Evolutionary conservation across 2,797 vertebrate species (phyloP).

Genomic region (Chelmon rostratus): DNA sequence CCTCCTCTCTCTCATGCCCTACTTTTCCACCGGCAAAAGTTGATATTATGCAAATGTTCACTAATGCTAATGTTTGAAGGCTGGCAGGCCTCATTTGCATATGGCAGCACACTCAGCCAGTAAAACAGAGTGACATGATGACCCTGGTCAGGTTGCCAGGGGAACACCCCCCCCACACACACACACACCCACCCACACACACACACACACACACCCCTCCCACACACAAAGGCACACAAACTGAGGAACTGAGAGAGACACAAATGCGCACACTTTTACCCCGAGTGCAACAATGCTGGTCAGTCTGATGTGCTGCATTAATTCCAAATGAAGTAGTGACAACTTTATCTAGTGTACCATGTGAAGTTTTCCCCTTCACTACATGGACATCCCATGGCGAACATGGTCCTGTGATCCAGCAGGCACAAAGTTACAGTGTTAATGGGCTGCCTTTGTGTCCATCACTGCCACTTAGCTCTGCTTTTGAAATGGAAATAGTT

Average conservation of each 20-base stretch:
- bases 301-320: slow-evolving; percentile 33
- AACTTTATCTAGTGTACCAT: slow-evolving; percentile 44
- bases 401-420: slow-evolving; percentile 43
- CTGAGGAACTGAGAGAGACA: neutral
- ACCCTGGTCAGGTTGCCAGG: slow-evolving; percentile 78
- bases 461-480: slow-evolving; percentile 69
- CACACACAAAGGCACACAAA: slow-evolving; percentile 38
- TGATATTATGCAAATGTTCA: slow-evolving; percentile 71
- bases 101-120: slow-evolving; percentile 69
- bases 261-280: slow-evolving; percentile 27
- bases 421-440: slow-evolving; percentile 45
- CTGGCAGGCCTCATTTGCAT: slow-evolving; percentile 78
- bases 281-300: slow-evolving; percentile 28
- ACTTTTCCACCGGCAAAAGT: slow-evolving; percentile 64
- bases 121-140: slow-evolving; percentile 72
- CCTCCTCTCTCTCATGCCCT: slow-evolving; percentile 39
- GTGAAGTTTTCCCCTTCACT: slow-evolving; percentile 39
- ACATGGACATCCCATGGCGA: slow-evolving; percentile 35
- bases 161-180: slow-evolving; percentile 58
- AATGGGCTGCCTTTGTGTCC: slow-evolving; percentile 68
- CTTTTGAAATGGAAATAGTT: slow-evolving; percentile 78
- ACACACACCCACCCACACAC: slow-evolving; percentile 21
- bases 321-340: slow-evolving; percentile 44
- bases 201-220: slow-evolving; percentile 11
- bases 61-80: slow-evolving; percentile 77